Conservation (phyloP, 2,888 invertebrate species). For the Ectemnius continuus region DNA sequence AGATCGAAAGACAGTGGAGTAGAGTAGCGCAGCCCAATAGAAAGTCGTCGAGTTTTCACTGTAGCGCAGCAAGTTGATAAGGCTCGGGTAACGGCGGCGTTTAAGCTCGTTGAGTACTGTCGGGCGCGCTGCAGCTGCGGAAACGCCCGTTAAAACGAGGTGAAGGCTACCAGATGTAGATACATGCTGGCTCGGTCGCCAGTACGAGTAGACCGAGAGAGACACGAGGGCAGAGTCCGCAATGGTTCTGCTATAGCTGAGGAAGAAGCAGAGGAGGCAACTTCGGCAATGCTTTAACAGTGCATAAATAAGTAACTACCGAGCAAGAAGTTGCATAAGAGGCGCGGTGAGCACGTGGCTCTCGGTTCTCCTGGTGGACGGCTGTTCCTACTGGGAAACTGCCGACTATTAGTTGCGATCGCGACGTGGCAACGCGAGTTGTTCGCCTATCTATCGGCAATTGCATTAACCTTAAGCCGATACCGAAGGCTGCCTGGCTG, state of each 20-base stretch:
- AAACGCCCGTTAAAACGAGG: conserved; percentile 75
- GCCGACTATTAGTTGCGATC: not conserved
- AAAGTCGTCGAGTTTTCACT: conserved; percentile 3
- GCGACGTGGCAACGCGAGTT: conserved; percentile 13
- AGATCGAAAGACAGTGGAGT: not conserved
- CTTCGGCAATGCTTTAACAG: conserved; percentile 48
- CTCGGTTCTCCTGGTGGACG: conserved; percentile 33
- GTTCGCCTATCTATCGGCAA: conserved; percentile 48
- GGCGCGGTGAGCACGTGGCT: conserved; percentile 52
- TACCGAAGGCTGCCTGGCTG: conserved; percentile 31
- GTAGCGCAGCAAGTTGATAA: conserved; percentile 19
- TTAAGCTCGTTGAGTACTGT: conserved; percentile 52
- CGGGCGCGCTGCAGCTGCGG: conserved; percentile 66
- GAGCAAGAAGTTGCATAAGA: conserved; percentile 65
- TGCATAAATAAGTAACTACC: conserved; percentile 53
- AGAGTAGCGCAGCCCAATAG: not conserved
- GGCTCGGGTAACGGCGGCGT: conserved; percentile 27
- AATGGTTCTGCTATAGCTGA: conserved; percentile 33
- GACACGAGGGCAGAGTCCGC: conserved; percentile 22
- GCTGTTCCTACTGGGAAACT: conserved; percentile 14
- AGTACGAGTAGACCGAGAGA: conserved; percentile 8
- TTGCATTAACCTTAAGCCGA: conserved; percentile 55
- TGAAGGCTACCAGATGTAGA: conserved; percentile 71
- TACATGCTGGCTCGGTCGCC: conserved; percentile 14
- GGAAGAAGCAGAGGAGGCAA: conserved; percentile 40